Base-by-base conservation (phyloP, 2,113 vertebrate species). In the Chaetops frenatus region DNA sequence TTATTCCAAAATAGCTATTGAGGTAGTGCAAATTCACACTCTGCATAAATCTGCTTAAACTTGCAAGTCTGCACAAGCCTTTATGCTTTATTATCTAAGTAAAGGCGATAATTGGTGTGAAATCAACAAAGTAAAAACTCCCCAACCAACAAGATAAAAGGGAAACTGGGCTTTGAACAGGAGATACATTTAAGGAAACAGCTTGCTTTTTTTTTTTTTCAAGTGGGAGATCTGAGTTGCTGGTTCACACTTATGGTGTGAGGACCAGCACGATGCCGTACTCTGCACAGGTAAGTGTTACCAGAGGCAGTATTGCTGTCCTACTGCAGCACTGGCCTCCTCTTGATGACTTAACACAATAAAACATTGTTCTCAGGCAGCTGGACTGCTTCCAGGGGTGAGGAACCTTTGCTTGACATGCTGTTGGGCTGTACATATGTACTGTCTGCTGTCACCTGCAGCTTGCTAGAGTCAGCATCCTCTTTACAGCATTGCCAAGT, bases 241-340 rank as follows among this genome's bases (percentile, higher is more conserved):
- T 53, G 36, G 45, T 48, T 87, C 28, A 48, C 12, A 24, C 19
- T 31, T 31, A 0, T 12, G 5, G 13, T 40, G 13, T 51, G 51
- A 84, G 9, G 25, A 53, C 2, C 5, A 71, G 48, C 25, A 40
- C 21, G 31, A 31, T 21, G 28, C 10, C 0, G 0, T 47, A 12
- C 17, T 78, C 2, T 2, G 44, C 57, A 22, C 17, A 54, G 36
- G 29, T 18, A n/a, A 62, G 29, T 15, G 14, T 69, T 90, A 69
- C 33, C 54, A 73, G 42, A 82, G 22, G 10, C 23, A 44, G 4
- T n/a, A 48, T 2, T 62, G 69, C 28, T 65, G 11, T 38, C 20
- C 54, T 51, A 1, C 7, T 1, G 1, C 36, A 73, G 24, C 2
- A 7, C 17, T 74, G 77, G 13, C 17, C 51, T 60, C 21, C 27